These are phyloP conservation scores for Mandrillus leucophaeus DNA, from an alignment of 2,113 vertebrate genomes.

Conservation along the genomic window DNA sequence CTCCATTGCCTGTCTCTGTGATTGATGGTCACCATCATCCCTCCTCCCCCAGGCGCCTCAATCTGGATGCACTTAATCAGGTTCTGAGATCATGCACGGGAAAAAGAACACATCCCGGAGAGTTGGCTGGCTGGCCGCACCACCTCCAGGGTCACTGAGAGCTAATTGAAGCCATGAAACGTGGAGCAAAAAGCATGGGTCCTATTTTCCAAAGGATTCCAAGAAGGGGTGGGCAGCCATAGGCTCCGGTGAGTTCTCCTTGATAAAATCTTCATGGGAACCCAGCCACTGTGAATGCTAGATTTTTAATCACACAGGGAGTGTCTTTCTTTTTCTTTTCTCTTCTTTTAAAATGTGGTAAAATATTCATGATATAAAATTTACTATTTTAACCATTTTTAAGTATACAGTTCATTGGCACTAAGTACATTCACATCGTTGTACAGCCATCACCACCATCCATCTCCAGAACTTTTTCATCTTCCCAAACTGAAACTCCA, in stretches of 20 bases:
- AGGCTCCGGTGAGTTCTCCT: not conserved
- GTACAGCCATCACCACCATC: no score
- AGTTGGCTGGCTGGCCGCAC: not conserved
- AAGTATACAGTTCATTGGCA: not conserved
- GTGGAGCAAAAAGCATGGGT: not conserved
- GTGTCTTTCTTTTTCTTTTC: not conserved
- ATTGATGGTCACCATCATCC: not conserved
- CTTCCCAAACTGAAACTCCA: not conserved
- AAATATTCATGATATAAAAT: not conserved
- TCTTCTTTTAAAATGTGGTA: not conserved
- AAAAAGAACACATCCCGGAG: not conserved
- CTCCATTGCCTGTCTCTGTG: constrained; percentile 40
- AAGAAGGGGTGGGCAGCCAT: not conserved
- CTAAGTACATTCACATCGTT: not conserved
- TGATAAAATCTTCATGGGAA: not conserved
- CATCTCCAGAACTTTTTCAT: not conserved
- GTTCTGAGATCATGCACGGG: not conserved
- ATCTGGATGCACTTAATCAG: not conserved
- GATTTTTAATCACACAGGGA: not conserved
- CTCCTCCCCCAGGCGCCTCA: not conserved
- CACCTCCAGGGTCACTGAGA: not conserved
- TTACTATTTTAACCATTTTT: not conserved
- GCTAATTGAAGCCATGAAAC: not conserved
- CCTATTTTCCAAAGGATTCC: not conserved
- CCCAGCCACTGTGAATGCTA: rapidly evolving